Base-by-base conservation (phyloP, 2,888 invertebrate genomes). In the Glyphotaelius pellucidus region DNA sequence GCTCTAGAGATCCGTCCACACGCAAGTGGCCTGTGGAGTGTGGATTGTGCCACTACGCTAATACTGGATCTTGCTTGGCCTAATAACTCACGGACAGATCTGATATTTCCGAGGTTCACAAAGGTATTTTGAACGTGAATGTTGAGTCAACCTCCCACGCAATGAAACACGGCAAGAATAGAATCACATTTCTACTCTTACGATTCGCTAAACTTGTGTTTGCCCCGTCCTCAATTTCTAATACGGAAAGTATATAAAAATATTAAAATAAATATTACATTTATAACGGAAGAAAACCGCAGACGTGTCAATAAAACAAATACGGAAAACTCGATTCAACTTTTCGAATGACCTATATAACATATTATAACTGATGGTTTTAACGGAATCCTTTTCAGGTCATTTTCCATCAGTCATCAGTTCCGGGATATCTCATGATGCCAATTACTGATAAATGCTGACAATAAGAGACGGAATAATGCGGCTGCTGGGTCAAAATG, bases 21-120 rank as follows among this genome's bases (percentile, higher is more conserved):
- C 31, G 31, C 81, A 14, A 81, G 32, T 81, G 81, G 14, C 42
- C 11, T 15, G 32, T 35, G 83, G 30, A n/a, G 83, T 12, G 83
- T 19, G 38, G 32, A 12, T 38, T 15, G 35, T 11, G 67, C 52
- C 42, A 25, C 42, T 35, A 19, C 35, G 67, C 80, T 80, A 14
- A 31, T n/a, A 80, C 80, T 81, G 90, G 80, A 80, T 90, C 90
- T n/a, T 19, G 80, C 80, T 80, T 84, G 90, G 67, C 90, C 90
- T 84, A 52, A 84, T 84, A 90, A 81, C 90, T 90, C 90, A 14
- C 52, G 84, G 90, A 88, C 89, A 38, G 80, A 31, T 79, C 80
- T n/a, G 80, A 31, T 79, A 89, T 90, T 81, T 89, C 30, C 52
- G 38, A 79, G 35, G 80, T 79, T 80, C 89, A 38, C 52, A n/a